Base-by-base conservation (phyloP, 2,113 vertebrate species). In the Tyrannus savana region DNA sequence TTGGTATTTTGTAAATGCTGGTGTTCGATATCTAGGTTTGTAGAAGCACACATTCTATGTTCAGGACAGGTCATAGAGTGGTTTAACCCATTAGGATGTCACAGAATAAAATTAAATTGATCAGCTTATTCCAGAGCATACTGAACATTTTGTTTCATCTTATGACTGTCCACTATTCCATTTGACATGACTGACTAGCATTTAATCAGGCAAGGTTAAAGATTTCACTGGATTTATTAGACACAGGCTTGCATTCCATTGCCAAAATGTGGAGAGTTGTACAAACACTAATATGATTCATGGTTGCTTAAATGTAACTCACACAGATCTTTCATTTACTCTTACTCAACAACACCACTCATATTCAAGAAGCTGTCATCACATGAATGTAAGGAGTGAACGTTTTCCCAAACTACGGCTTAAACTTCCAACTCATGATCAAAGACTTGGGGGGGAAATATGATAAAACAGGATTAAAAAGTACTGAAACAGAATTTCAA, bases 131-230 rank as follows among this genome's bases (percentile, higher is more conserved):
- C 49, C 39, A 83, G 28, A 83, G 7, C 19, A 69, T 21, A 74
- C 6, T 50, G 49, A 5, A 59, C 19, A 55, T 92, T 79, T 41
- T 35, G 56, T 87, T 80, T 88, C 37, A 66, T 73, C 37, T 77
- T 19, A 76, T 79, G 37, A 42, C 28, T 76, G 21, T 35, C 37
- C 37, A 37, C 19, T 87, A 23, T 64, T 76, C 27, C 1, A 0
- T 72, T 89, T 56, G 73, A 4, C 71, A 49, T 73, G 71, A 53
- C 18, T 69, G 81, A 94, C 12, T 53, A 49, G 15, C 6, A 33
- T 93, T 86, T 83, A 37, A 83, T 64, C 25, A 69, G 28, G 28
- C 60, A 95, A 90, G 28, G 76, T 82, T 85, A 75, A 93, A 93
- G 67, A 60, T 28, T 82, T 85, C 24, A 23, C n/a, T 66, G 50